phyloP scores from a whole-genome alignment of 2,797 vertebrate genomes.

The Falco berigora region DNA sequence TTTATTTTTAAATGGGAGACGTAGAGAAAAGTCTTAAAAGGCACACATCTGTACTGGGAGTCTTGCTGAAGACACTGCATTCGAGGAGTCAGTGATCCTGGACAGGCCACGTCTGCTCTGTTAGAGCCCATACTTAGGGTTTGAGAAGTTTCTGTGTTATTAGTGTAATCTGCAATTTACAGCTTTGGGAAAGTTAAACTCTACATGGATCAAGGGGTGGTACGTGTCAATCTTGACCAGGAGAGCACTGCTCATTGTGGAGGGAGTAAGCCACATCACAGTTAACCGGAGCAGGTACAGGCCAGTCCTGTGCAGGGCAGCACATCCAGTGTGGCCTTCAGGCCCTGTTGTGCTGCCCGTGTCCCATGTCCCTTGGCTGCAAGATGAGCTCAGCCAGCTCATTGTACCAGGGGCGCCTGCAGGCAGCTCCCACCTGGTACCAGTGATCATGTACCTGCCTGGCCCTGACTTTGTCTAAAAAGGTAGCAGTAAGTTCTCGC shows the following conservation, averaged over 20 bases:
- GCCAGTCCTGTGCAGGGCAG: background rate
- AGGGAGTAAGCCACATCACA: background rate
- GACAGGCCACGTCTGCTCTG: background rate
- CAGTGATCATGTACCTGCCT: background rate
- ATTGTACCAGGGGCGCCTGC: background rate
- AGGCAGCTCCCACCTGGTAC: background rate
- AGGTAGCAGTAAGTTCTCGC: background rate
- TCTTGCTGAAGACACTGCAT: background rate
- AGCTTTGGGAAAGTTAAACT: background rate
- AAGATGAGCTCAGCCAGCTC: background rate
- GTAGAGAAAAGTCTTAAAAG: background rate
- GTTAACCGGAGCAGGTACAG: background rate
- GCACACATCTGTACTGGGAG: background rate
- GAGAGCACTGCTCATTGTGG: background rate
- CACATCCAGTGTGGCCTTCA: rapidly evolving
- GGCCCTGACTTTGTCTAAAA: background rate
- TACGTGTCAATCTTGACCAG: background rate
- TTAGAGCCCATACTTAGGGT: background rate
- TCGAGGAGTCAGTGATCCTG: rapidly evolving
- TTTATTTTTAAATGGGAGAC: conserved; percentile 14
- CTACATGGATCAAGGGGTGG: background rate
- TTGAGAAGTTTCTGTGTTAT: background rate
- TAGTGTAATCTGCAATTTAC: background rate
- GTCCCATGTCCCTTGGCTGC: rapidly evolving
- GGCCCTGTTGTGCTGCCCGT: background rate